A percentile compares a stretch with the other conserved stretches of the same genome.
Evolutionary conservation across 2,797 vertebrate genomes (phyloP).

Genomic region (Hipposideros larvatus): DNA sequence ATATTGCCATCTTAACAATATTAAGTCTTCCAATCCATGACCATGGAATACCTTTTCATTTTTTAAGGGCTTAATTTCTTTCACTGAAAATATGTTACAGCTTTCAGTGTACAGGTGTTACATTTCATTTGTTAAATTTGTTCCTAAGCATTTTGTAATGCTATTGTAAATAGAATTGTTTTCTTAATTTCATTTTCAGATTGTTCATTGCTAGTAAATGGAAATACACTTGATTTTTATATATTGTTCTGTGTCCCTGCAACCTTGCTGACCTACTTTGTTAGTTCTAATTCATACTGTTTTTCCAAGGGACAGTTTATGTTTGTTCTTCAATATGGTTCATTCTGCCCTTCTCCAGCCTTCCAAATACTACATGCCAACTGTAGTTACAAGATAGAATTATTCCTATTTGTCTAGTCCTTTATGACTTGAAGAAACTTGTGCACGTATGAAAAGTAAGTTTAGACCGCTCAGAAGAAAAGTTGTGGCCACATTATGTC

Average conservation of each 20-base stretch:
- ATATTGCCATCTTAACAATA: background rate
- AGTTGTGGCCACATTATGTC: background rate
- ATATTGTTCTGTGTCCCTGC: conserved; percentile 19
- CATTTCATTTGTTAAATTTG: conserved; percentile 37
- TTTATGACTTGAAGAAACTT: conserved; percentile 48
- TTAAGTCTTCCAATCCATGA: background rate
- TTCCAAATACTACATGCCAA: background rate
- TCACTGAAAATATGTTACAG: background rate
- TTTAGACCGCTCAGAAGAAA: background rate
- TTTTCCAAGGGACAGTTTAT: conserved; percentile 10
- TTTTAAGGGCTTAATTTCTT: conserved; percentile 41
- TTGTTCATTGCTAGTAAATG: background rate
- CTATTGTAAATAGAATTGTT: background rate
- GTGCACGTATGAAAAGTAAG: conserved; percentile 20
- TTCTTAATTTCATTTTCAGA: conserved; percentile 34
- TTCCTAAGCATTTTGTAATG: conserved; percentile 3
- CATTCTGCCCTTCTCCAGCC: background rate
- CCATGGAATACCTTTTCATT: background rate
- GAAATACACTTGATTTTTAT: conserved; percentile 7
- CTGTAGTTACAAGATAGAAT: background rate
- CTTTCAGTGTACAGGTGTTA: conserved; percentile 46
- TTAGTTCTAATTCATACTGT: conserved; percentile 27
- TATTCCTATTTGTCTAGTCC: conserved; percentile 13
- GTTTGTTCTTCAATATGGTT: background rate
- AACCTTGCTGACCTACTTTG: background rate